phyloP scores from a whole-genome alignment of 2,113 vertebrate genomes.

The Ellobius talpinus region DNA sequence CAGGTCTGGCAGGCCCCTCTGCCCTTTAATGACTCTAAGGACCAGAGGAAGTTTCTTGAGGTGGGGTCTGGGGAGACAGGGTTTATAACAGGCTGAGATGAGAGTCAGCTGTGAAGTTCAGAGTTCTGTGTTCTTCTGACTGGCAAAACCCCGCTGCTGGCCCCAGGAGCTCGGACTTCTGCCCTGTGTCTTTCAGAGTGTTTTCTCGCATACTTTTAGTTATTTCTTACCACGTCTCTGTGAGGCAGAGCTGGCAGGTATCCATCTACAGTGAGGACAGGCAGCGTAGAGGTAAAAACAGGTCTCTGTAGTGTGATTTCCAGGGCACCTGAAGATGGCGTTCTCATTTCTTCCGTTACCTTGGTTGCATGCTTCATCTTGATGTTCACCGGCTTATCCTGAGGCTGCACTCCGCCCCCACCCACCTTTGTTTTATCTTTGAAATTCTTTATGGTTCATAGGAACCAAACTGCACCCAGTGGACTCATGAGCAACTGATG shows the following conservation, averaged over 20 bases:
- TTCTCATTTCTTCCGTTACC: neutral
- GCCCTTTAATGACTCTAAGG: too few species aligned
- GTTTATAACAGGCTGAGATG: neutral
- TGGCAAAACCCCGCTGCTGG: neutral
- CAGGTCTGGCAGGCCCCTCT: neutral
- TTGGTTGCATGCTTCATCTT: neutral
- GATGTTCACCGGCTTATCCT: neutral
- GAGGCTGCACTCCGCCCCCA: rapidly evolving
- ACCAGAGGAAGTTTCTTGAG: neutral
- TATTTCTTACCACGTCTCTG: neutral
- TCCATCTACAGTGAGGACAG: neutral
- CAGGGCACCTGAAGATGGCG: rapidly evolving
- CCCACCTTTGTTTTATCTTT: neutral
- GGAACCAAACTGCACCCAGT: neutral
- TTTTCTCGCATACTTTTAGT: neutral
- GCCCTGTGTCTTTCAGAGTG: neutral
- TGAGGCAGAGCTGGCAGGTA: neutral
- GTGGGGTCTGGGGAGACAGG: neutral
- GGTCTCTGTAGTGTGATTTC: too few species aligned
- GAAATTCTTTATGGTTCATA: neutral
- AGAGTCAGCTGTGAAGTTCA: neutral
- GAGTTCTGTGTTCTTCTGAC: too few species aligned
- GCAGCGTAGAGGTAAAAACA: neutral
- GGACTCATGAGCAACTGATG: rapidly evolving
- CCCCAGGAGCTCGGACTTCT: too few species aligned